Conservation (phyloP, 2,888 invertebrate genomes). For the Chloromyia formosa region DNA sequence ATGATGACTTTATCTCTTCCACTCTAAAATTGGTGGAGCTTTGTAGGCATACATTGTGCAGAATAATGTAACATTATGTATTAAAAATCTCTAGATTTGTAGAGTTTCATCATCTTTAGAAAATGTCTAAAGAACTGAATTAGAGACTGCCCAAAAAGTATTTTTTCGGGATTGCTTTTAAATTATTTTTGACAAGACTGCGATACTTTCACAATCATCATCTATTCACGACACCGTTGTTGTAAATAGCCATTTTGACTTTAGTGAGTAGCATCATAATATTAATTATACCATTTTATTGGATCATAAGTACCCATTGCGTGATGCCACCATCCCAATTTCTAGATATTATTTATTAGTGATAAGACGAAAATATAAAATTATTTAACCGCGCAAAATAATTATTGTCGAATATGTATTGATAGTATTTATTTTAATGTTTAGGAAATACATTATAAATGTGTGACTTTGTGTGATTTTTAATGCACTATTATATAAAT, state of each 20-base stretch:
- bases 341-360: slow-evolving; percentile 1
- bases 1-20: not conserved
- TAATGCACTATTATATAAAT: not conserved
- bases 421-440: slow-evolving; percentile 11
- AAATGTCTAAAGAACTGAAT: not conserved
- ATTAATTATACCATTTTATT: not conserved
- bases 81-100: not conserved
- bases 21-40: not conserved
- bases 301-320: not conserved
- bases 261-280: not conserved
- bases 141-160: slow-evolving; percentile 34
- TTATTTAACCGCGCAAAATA: not conserved
- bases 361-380: not conserved
- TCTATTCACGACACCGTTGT: not conserved
- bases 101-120: slow-evolving; percentile 25
- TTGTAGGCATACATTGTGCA: not conserved
- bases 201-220: slow-evolving; percentile 25
- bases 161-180: slow-evolving; percentile 11
- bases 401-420: slow-evolving; percentile 14
- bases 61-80: not conserved
- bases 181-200: slow-evolving; percentile 34
- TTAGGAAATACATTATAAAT: not conserved
- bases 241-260: slow-evolving; percentile 23
- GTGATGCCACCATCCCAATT: not conserved
- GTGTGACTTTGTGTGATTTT: not conserved